Base-by-base conservation (phyloP, 2,888 invertebrate genomes). In the Perithous albicinctus region DNA sequence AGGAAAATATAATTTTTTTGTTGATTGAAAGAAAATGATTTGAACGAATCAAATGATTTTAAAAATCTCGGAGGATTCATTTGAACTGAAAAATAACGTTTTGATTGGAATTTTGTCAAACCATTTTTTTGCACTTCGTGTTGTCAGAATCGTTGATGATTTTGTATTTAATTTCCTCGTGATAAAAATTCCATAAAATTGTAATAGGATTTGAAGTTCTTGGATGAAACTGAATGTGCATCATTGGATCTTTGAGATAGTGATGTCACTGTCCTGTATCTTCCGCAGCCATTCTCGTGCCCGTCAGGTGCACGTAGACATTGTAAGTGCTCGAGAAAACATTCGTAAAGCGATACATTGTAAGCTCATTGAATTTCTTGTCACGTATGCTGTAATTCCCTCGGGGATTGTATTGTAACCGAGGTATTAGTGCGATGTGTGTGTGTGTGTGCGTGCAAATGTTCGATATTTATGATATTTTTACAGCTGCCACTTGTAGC, bases 251-350 rank as follows among this genome's bases (percentile, higher is more conserved):
- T n/a, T 46, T 46, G 7, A 41, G 41, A 41, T n/a, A 41, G n/a
- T 12, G 41, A 41, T n/a, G 41, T 41, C 15, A 6, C 46, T 46
- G 15, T 46, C 15, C n/a, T n/a, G 10, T 3, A 15, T 4, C 18
- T 1, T 18, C 8, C 1, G 8, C 48, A 2, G n/a, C 43, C n/a
- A 43, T 43, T 43, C n/a, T 43, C 43, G n/a, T 43, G n/a, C 1
- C 43, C 43, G 5, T 41, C 41, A 41, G 43, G n/a, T 48, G 18
- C 48, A 48, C 18, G 48, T 48, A 8, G 48, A 48, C 48, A 48
- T 18, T 20, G 48, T 18, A 48, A 48, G 48, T 18, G 6, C 18
- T 8, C 20, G 20, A n/a, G 48, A 1, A 18, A 8, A 48, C 20
- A 20, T 48, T 20, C 20, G 20, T 20, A 18, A 1, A 48, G 48